Evolutionary conservation across 1,140 invertebrate species (phyloP).

Genomic region (Globodera rostochiensis): DNA sequence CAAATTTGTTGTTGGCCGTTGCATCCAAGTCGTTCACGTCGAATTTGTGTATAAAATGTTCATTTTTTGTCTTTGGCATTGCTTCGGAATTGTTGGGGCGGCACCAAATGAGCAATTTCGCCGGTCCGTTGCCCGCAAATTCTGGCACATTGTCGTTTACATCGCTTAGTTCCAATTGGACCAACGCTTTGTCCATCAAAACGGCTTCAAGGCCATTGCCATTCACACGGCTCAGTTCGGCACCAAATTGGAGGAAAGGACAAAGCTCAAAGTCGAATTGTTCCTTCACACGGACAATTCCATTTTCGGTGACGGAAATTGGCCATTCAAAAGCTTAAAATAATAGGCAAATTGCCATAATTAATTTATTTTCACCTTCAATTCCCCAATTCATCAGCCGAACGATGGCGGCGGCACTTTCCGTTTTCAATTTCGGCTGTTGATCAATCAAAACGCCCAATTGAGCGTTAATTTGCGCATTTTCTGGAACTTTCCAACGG

Average conservation of each 20-base stretch:
- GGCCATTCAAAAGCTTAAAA: neutral
- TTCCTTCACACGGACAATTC: conserved; percentile 27
- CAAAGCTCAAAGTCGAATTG: conserved; percentile 40
- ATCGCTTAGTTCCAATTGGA: conserved; percentile 63
- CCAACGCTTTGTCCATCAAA: conserved; percentile 44
- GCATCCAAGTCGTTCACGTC: conserved; percentile 53
- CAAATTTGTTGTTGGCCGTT: conserved; percentile 44
- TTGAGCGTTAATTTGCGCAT: conserved; percentile 35
- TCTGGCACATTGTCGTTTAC: conserved; percentile 65
- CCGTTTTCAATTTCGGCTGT: too few species aligned
- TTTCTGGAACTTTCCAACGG: neutral
- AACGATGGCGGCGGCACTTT: too few species aligned
- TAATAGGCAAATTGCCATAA: too few species aligned
- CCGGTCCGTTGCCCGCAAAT: conserved; percentile 32
- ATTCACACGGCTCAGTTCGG: conserved; percentile 36
- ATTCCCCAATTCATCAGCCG: too few species aligned
- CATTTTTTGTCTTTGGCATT: neutral
- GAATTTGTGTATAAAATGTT: conserved; percentile 57
- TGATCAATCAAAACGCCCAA: too few species aligned
- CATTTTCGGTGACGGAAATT: conserved; percentile 38
- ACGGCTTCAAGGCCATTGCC: conserved; percentile 5
- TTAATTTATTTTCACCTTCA: too few species aligned
- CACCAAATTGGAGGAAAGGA: conserved; percentile 36
- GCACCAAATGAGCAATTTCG: conserved; percentile 2
- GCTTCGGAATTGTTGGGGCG: neutral